Conservation (phyloP, 2,888 invertebrate species). For the Chydorus sphaericus region DNA sequence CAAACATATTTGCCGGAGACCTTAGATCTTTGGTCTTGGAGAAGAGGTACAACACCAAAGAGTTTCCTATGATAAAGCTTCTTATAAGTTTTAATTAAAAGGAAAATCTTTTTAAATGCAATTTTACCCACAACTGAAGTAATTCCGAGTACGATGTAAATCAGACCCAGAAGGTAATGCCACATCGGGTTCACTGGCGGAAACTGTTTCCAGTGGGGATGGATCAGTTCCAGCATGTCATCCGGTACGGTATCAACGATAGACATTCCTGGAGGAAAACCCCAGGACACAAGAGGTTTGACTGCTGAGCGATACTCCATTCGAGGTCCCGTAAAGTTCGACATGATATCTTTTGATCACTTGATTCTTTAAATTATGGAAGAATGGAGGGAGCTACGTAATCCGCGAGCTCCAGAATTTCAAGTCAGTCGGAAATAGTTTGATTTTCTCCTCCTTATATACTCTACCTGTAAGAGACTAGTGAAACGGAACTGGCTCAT, state of each 20-base stretch:
- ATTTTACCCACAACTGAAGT: constrained; percentile 5
- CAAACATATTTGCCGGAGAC: constrained; percentile 79
- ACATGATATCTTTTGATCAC: no score
- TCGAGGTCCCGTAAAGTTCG: no score
- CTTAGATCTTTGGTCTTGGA: constrained; percentile 55
- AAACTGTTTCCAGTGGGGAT: constrained; percentile 24
- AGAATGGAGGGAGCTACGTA: no score
- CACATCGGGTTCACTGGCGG: constrained; percentile 25
- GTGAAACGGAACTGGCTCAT: no score
- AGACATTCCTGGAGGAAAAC: constrained; percentile 4
- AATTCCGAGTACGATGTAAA: constrained; percentile 7
- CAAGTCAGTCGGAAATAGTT: no score
- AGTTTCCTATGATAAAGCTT: constrained; percentile 42
- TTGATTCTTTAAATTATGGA: no score
- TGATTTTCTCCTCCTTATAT: no score
- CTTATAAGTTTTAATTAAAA: not conserved
- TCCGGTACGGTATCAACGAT: constrained; percentile 11
- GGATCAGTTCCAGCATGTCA: constrained; percentile 16
- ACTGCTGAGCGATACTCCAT: no score
- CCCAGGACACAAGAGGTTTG: not conserved
- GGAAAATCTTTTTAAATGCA: not conserved
- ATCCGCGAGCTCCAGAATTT: no score
- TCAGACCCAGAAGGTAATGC: constrained; percentile 20
- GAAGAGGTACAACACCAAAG: constrained; percentile 58
- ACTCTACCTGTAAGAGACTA: no score